These are phyloP conservation scores for Phytoseiulus persimilis DNA, from an alignment of 2,888 invertebrate species.

Conservation along the genomic window DNA sequence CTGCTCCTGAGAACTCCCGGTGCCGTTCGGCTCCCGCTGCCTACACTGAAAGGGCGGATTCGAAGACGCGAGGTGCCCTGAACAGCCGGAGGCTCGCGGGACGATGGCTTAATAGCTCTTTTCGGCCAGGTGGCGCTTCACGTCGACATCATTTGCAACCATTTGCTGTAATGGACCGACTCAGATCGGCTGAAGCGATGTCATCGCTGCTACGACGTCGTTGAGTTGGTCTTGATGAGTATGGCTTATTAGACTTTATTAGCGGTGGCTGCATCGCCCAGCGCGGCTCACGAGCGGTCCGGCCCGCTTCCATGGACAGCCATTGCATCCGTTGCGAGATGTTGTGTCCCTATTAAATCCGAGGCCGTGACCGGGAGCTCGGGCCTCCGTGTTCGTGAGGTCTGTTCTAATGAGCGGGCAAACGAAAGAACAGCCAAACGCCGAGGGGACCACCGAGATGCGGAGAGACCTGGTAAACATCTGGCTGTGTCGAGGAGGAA, in stretches of 20 bases:
- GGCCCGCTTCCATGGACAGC: not conserved
- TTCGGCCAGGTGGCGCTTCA: not conserved
- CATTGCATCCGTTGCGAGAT: not conserved
- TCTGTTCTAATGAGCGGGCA: not conserved
- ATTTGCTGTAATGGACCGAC: not conserved
- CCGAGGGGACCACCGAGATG: too few relatives aligned
- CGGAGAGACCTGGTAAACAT: too few relatives aligned
- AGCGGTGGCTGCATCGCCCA: not conserved
- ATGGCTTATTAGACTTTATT: not conserved
- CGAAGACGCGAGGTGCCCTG: not conserved
- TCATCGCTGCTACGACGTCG: not conserved
- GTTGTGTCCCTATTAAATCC: not conserved
- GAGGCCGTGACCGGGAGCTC: not conserved
- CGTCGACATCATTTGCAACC: conserved; percentile 5
- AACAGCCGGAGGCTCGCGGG: not conserved
- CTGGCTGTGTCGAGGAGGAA: not conserved
- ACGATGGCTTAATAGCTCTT: not conserved
- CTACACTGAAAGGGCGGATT: not conserved
- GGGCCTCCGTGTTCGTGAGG: not conserved
- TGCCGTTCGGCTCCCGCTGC: too few relatives aligned
- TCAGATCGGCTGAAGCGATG: not conserved
- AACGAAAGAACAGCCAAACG: too few relatives aligned
- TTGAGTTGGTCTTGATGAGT: not conserved
- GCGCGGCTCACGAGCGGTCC: not conserved
- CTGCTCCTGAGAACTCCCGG: too few relatives aligned